Evolutionary conservation across 2,888 invertebrate species (phyloP), one percentile per base, ranked within the genome.

Genomic region (Neuroscelio doddi): DNA sequence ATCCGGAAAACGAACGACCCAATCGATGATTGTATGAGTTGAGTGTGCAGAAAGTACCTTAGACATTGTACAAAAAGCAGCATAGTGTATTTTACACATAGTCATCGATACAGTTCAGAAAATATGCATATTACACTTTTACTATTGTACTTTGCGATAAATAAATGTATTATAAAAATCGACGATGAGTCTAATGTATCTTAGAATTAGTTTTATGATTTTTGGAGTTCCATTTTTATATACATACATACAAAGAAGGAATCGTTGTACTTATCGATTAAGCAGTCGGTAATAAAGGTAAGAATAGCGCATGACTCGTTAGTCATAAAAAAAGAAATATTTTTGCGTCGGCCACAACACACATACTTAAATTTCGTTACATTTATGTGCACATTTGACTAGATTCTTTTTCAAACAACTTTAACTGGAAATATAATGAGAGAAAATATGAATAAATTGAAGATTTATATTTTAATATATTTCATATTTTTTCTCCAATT

Each of bases 81-180:
- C 21, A 5, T 21, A 21, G 21, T 21, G 5, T 21, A 21, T 21
- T 21, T 21, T 21, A 21, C 5, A 21, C 21, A 21, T 21, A 21
- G 21, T 21, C 21, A 21, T 5, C 5, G 5, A 21, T 21, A 21
- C 21, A 21, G 21, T 5, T 21, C 21, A 3, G 5, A 21, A 21
- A 21, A 21, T 21, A 21, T 21, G 21, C 21, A 5, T 21, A 21
- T 5, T 21, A 21, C 5, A 21, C 21, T 21, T 21, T 21, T 21
- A 21, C 21, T 21, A 47, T 17, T 47, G 47, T 55, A 47, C 56
- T 44, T 50, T 21, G 50, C 57, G 17, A 49, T 17, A 50, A 57
- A 50, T 57, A 46, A 55, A 46, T 41, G 46, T 36, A 32, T 32
- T 45, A 36, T 27, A 41, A 10, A 30, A 30, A 2, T 10, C 30